A percentile compares a stretch with the other conserved stretches of the same genome.
phyloP scores from a whole-genome alignment of 2,797 vertebrate genomes.

The Tympanoctomys barrerae region DNA sequence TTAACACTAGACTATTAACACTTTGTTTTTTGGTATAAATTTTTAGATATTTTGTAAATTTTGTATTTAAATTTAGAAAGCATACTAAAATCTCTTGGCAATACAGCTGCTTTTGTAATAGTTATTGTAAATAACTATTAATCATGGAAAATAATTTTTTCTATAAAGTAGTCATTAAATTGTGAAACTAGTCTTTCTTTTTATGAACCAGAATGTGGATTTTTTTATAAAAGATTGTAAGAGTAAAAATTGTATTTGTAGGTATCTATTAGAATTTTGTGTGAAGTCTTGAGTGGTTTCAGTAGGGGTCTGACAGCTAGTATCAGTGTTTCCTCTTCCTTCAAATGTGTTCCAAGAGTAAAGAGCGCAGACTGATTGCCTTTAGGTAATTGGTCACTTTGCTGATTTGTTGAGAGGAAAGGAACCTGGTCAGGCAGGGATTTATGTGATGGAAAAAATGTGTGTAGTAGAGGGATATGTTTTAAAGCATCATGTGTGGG shows the following conservation, averaged over 20 bases:
- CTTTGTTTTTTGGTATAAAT: not conserved
- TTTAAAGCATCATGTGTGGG: not conserved
- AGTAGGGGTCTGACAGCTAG: not conserved
- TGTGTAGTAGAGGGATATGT: not conserved
- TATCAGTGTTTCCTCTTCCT: not conserved
- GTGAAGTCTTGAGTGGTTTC: not conserved
- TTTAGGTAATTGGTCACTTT: not conserved
- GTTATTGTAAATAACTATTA: conserved; percentile 47
- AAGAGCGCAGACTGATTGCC: not conserved
- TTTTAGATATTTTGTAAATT: conserved; percentile 60
- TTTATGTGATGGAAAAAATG: not conserved
- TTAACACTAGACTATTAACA: not conserved
- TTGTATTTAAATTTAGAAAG: conserved; percentile 57
- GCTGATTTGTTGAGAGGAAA: not conserved
- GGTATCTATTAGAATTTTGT: conserved; percentile 9
- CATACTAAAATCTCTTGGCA: conserved; percentile 40
- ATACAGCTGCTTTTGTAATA: not conserved
- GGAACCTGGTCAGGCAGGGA: not conserved
- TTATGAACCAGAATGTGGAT: conserved; percentile 31
- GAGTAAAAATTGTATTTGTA: not conserved
- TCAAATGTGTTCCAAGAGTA: not conserved
- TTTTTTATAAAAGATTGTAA: not conserved
- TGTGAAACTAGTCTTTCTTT: conserved; percentile 38
- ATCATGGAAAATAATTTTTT: conserved; percentile 48
- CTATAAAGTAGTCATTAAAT: conserved; percentile 16